Percentiles rank a stretch among this genome's conserved stretches.
Conservation (phyloP, 2,113 vertebrate species). For the Nasalis larvatus region DNA sequence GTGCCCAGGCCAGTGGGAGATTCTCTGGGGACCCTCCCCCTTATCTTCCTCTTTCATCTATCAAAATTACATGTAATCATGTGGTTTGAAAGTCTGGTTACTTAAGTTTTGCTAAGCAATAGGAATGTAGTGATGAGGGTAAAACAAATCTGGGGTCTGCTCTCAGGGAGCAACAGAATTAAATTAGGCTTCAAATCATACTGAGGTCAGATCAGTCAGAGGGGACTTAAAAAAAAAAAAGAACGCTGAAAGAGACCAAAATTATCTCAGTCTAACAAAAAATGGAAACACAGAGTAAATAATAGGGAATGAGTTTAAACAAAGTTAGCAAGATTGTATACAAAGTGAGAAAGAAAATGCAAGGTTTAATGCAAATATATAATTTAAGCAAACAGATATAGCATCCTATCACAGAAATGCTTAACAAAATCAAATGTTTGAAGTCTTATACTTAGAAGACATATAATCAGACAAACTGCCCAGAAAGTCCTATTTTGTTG, state of each 20-base stretch:
- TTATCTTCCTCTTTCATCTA: too few relatives aligned
- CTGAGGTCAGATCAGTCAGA: not conserved
- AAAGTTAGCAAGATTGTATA: not conserved
- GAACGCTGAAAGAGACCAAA: not conserved
- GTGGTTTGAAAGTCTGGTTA: not conserved
- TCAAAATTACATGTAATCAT: not conserved
- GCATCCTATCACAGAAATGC: not conserved
- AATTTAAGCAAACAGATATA: conserved; percentile 17
- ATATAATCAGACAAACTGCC: not conserved
- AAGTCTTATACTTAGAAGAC: conserved; percentile 34
- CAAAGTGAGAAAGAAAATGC: not conserved
- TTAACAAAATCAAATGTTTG: conserved; percentile 15
- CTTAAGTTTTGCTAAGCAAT: not conserved
- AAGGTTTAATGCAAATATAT: not conserved
- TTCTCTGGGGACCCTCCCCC: too few relatives aligned
- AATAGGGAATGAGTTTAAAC: conserved; percentile 1
- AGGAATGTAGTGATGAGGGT: not conserved
- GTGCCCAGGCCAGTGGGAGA: too few relatives aligned
- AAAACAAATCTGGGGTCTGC: not conserved
- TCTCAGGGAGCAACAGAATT: not conserved
- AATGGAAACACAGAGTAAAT: not conserved
- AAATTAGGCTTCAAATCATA: not conserved
- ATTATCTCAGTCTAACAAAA: not conserved
- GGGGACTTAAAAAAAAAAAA: not conserved
- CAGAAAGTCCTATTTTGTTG: conserved; percentile 46